Base-by-base conservation (phyloP, 2,797 vertebrate genomes). In the Basileuterus tristriatus region DNA sequence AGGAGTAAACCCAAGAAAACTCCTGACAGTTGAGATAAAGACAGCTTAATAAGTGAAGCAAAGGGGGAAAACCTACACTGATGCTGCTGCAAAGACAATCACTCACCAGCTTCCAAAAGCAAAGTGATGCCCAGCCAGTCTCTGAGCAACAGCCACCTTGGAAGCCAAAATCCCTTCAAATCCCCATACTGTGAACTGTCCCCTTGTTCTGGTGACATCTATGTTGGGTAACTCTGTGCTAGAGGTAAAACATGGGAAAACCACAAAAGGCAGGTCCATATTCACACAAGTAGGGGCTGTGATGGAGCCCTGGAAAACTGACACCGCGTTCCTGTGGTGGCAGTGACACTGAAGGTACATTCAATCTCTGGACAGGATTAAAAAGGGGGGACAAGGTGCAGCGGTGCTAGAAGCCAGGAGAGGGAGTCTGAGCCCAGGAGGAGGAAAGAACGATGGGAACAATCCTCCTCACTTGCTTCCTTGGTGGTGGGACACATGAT, bases 391-490 rank as follows among this genome's bases (percentile, higher is more conserved):
- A 19, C 30, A 68, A 49, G n/a, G 5, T 92, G 90, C 67, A 76
- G 87, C 65, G 67, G 65, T 72, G 16, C 8, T 39, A 30, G 67
- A 59, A 43, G 39, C 90, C 90, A 87, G 86, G 74, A 95, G 94
- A 81, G 90, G 95, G 90, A 95, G 95, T 75, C 46, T 84, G 70
- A 94, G 59, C 11, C 59, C 46, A 47, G 43, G 30, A 58, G 46
- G 86, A 68, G 22, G 41, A 43, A 83, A 70, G 15, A 32, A 34
- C 49, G 4, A 6, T 1, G 11, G 22, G 10, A 44, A 83, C 75
- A 86, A 6, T 41, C 75, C 88, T 78, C 85, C 90, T 81, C 27
- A 58, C 6, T 12, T 32, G 24, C 9, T 64, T 60, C n/a, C 15
- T 64, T 90, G 20, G 19, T 20, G 26, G 4, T 64, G 49, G 19